A percentile compares a stretch with the other conserved stretches of the same genome.
These are phyloP conservation scores for Anableps anableps DNA, from an alignment of 2,797 vertebrate species.

Conservation along the genomic window DNA sequence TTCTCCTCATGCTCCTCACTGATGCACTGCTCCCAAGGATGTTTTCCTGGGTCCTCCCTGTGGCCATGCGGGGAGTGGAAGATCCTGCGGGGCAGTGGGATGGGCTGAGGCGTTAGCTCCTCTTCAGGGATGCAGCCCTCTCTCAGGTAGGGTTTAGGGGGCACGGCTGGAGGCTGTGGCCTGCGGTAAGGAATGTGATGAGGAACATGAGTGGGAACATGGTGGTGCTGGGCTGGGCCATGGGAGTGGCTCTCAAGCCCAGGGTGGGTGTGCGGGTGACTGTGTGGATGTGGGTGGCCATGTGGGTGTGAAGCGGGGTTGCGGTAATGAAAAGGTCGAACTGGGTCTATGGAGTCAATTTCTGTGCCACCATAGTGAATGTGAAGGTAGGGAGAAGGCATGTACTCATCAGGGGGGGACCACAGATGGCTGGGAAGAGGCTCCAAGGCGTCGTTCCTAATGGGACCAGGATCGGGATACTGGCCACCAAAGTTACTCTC, in stretches of 20 bases:
- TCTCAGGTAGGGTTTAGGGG: constrained; percentile 93
- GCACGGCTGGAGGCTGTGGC: constrained; percentile 90
- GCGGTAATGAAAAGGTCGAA: constrained; percentile 80
- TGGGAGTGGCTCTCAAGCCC: constrained; percentile 83
- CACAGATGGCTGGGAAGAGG: constrained; percentile 93
- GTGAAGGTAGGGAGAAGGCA: constrained; percentile 92
- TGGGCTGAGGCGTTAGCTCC: constrained; percentile 88
- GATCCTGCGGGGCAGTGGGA: constrained; percentile 93
- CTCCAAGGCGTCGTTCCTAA: constrained; percentile 90
- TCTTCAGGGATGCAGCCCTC: constrained; percentile 89
- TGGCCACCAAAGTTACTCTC: constrained; percentile 98
- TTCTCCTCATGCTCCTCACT: constrained; percentile 87
- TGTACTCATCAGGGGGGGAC: constrained; percentile 93
- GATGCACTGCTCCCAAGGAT: constrained; percentile 95
- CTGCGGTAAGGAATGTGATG: constrained; percentile 88
- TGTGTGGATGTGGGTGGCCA: constrained; percentile 84
- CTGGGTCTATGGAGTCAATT: constrained; percentile 90
- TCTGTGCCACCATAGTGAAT: constrained; percentile 96
- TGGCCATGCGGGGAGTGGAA: constrained; percentile 87
- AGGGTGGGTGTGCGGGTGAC: constrained; percentile 72
- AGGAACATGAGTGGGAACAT: constrained; percentile 65
- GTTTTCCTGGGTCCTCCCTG: constrained; percentile 92
- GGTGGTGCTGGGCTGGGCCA: constrained; percentile 69
- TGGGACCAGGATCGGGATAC: constrained; percentile 92
- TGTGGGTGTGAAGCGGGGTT: constrained; percentile 86